These are phyloP conservation scores for Nowickia ferox DNA, from an alignment of 2,888 invertebrate species.

Conservation along the genomic window DNA sequence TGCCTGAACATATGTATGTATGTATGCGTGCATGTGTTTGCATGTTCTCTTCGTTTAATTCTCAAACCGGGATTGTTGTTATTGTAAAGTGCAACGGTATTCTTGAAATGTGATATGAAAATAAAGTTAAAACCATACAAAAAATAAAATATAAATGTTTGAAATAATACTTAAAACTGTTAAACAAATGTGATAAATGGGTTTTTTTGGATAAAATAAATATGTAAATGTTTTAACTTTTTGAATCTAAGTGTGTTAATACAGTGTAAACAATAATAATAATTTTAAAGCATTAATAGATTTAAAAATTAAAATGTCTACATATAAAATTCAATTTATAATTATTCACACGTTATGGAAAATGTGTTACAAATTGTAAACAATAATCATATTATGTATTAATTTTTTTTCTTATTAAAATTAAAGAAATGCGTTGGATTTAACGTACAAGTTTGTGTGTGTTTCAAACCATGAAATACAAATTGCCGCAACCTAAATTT, in stretches of 20 bases:
- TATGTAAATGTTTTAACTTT: background rate
- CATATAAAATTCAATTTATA: background rate
- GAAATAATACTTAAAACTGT: background rate
- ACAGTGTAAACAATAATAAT: conserved; percentile 14
- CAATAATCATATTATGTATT: background rate
- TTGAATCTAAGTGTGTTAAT: conserved; percentile 9
- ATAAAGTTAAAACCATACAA: conserved; percentile 16
- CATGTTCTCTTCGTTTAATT: conserved; percentile 1
- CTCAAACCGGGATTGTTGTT: conserved; percentile 3
- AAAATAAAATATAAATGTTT: conserved; percentile 5
- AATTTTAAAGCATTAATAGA: background rate
- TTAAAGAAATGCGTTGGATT: background rate
- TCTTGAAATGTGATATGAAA: conserved; percentile 49
- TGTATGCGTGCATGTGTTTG: too few relatives aligned
- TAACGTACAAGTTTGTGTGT: background rate
- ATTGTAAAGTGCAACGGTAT: conserved; percentile 46
- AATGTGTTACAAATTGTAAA: background rate
- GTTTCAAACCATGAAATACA: conserved; percentile 9
- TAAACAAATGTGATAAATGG: conserved; percentile 32
- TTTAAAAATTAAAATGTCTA: conserved; percentile 1
- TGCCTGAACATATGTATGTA: background rate
- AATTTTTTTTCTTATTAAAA: background rate
- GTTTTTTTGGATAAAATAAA: background rate
- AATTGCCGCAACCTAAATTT: conserved; percentile 30
- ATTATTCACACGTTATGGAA: background rate